Evolutionary conservation across 2,797 vertebrate species (phyloP).

Genomic region (Orientallactaga sibirica): DNA sequence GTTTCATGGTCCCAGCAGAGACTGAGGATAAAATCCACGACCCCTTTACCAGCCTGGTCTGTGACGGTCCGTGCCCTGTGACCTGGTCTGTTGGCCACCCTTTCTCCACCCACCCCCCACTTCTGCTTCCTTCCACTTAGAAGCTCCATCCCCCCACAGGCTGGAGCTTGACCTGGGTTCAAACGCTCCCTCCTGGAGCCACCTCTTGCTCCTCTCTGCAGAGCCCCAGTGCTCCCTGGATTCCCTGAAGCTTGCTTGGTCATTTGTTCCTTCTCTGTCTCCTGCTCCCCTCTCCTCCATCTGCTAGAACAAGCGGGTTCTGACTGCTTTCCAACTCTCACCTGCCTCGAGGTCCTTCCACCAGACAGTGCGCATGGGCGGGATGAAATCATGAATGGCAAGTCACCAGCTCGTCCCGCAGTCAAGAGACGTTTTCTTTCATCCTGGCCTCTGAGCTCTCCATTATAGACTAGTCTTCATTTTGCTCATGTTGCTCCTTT

Average conservation of each 20-base stretch:
- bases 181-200: background rate
- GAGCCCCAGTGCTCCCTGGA: too few species aligned
- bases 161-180: background rate
- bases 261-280: background rate
- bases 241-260: background rate
- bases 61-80: background rate
- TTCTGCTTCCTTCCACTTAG: background rate
- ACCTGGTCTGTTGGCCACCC: background rate
- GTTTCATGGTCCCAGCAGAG: background rate
- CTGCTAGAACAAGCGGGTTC: background rate
- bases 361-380: background rate
- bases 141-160: background rate
- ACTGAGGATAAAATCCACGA: background rate
- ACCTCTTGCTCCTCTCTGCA: background rate
- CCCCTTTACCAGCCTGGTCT: background rate
- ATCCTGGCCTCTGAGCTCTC: background rate
- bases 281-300: background rate
- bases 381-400: background rate
- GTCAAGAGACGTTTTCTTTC: background rate
- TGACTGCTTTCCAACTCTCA: background rate
- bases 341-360: background rate
- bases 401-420: too few species aligned
- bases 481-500: background rate
- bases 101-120: fast-evolving
- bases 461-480: background rate